phyloP scores from a whole-genome alignment of 2,797 vertebrate genomes.

The Chaenodraco wilsoni region DNA sequence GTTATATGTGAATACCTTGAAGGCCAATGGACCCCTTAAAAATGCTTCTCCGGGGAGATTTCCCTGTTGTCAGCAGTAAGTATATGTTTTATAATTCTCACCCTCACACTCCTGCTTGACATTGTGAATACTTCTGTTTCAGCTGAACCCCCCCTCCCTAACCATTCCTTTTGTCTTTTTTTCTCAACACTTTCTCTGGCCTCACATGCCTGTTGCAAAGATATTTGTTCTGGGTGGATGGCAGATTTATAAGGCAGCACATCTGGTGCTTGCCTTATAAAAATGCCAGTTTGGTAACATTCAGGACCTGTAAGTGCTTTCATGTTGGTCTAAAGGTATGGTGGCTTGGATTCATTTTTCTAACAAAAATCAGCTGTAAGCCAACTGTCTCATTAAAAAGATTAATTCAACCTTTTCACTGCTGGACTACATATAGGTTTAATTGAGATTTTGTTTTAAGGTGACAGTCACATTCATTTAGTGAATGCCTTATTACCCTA shows the following conservation, averaged over 20 bases:
- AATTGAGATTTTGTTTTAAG: slow-evolving; percentile 23
- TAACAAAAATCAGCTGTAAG: slow-evolving; percentile 50
- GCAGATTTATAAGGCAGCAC: slow-evolving; percentile 78
- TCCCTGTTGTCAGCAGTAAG: slow-evolving; percentile 12
- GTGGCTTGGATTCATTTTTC: slow-evolving; percentile 44
- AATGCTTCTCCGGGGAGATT: neutral
- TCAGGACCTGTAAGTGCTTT: slow-evolving; percentile 59
- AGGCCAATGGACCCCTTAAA: neutral
- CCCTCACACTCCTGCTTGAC: slow-evolving; percentile 17
- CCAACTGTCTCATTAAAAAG: slow-evolving; percentile 53
- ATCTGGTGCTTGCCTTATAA: slow-evolving; percentile 77
- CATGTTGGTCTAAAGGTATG: slow-evolving; percentile 50
- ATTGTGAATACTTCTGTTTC: slow-evolving; percentile 37
- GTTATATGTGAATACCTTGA: slow-evolving; percentile 8
- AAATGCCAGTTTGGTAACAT: slow-evolving; percentile 77
- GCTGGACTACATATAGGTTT: slow-evolving; percentile 13
- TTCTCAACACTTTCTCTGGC: slow-evolving; percentile 33
- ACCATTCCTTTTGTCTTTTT: slow-evolving; percentile 30
- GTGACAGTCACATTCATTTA: slow-evolving; percentile 35
- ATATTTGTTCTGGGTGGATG: slow-evolving; percentile 58
- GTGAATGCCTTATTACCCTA: slow-evolving; percentile 33
- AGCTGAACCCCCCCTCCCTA: slow-evolving; percentile 11
- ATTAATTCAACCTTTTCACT: slow-evolving; percentile 50
- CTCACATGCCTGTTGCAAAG: slow-evolving; percentile 52
- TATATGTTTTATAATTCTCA: slow-evolving; percentile 34